Conservation (phyloP, 1,140 invertebrate genomes). For the Teleopsis dalmanni region DNA sequence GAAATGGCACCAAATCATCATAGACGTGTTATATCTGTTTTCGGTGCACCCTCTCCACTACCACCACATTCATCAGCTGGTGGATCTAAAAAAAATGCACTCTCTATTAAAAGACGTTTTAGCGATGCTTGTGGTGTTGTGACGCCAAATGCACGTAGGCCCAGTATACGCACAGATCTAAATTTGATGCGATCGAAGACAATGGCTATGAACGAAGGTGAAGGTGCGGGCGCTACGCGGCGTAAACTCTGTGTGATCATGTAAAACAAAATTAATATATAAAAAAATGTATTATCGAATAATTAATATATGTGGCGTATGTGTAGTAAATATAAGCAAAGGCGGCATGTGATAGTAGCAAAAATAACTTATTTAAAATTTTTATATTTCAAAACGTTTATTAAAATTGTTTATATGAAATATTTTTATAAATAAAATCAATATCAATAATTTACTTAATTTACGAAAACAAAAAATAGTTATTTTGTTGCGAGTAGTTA, state of each 20-base stretch:
- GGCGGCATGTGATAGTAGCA: too few relatives aligned
- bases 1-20: slow-evolving; percentile 87
- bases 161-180: slow-evolving; percentile 76
- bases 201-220: slow-evolving; percentile 57
- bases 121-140: slow-evolving; percentile 80
- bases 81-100: slow-evolving; percentile 62
- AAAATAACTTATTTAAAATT: too few relatives aligned
- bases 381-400: too few relatives aligned
- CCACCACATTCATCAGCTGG: slow-evolving; percentile 57
- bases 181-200: slow-evolving; percentile 77
- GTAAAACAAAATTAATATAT: too few relatives aligned
- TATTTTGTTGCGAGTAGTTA: too few relatives aligned
- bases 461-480: too few relatives aligned
- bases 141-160: slow-evolving; percentile 71
- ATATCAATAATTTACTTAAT: too few relatives aligned
- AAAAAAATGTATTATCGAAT: too few relatives aligned
- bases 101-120: slow-evolving; percentile 69
- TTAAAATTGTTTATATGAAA: too few relatives aligned
- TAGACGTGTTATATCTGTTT: slow-evolving; percentile 59
- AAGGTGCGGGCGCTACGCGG: slow-evolving; percentile 42
- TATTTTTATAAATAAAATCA: too few relatives aligned
- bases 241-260: slow-evolving; percentile 35
- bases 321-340: too few relatives aligned
- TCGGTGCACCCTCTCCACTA: slow-evolving; percentile 62
- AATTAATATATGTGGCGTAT: too few relatives aligned